Evolutionary conservation across 2,888 invertebrate genomes (phyloP).

Genomic region (Coelopa pilipes): DNA sequence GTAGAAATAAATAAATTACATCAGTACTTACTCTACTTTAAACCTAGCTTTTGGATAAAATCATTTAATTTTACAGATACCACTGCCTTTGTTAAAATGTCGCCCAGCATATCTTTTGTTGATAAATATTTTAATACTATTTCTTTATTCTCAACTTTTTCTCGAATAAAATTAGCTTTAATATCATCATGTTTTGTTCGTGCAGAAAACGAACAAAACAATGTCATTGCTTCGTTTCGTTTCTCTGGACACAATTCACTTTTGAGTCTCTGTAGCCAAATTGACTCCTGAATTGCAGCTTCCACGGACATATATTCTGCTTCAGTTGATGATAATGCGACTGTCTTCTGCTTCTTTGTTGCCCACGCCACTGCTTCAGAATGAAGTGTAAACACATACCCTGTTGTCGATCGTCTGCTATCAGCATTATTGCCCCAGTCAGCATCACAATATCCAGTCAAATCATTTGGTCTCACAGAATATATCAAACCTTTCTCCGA

Average conservation of each 20-base stretch:
- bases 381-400: constrained; percentile 41
- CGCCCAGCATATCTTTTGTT: too few species aligned
- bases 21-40: too few species aligned
- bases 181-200: constrained; percentile 42
- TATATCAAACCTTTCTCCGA: too few species aligned
- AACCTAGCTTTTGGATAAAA: too few species aligned
- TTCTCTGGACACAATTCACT: constrained; percentile 18
- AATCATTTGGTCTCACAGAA: too few species aligned
- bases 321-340: constrained; percentile 44
- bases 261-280: constrained; percentile 41
- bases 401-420: constrained; percentile 39
- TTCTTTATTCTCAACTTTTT: constrained; percentile 30
- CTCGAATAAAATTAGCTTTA: constrained; percentile 41
- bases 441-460: too few species aligned
- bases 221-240: constrained; percentile 16
- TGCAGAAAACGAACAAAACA: constrained; percentile 37
- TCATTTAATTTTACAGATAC: too few species aligned
- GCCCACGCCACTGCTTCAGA: constrained; percentile 42
- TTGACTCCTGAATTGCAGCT: constrained; percentile 41
- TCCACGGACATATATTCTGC: constrained; percentile 46
- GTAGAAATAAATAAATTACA: too few species aligned
- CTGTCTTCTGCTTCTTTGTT: constrained; percentile 42
- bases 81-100: too few species aligned
- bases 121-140: too few species aligned
- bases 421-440: constrained; percentile 41